A percentile compares a stretch with the other conserved stretches of the same genome.
phyloP scores from a whole-genome alignment of 2,797 vertebrate genomes.

The Characodon lateralis region DNA sequence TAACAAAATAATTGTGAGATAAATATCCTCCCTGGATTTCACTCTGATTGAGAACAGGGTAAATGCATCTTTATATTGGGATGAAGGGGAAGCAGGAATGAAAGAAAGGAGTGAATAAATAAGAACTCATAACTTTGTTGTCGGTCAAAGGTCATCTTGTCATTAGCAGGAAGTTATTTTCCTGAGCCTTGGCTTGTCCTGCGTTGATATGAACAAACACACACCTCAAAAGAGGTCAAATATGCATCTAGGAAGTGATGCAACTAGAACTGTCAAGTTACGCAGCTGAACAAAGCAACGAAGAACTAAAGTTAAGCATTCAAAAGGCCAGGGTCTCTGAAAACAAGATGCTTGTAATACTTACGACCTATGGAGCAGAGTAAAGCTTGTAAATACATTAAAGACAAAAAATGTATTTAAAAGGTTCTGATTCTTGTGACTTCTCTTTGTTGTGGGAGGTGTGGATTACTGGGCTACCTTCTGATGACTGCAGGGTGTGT shows the following conservation, averaged over 20 bases:
- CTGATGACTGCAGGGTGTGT: background rate
- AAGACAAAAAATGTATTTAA: slow-evolving; percentile 83
- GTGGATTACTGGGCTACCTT: background rate
- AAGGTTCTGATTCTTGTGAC: slow-evolving; percentile 52
- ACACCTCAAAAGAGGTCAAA: slow-evolving; percentile 59
- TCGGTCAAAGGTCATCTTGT: slow-evolving; percentile 70
- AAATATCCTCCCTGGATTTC: slow-evolving; percentile 86
- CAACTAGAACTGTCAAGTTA: slow-evolving; percentile 59
- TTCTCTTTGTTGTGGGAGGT: slow-evolving; percentile 38
- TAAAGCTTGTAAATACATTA: slow-evolving; percentile 99
- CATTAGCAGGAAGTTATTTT: slow-evolving; percentile 61
- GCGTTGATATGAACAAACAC: slow-evolving; percentile 67
- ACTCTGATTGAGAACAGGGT: slow-evolving; percentile 83
- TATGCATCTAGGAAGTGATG: slow-evolving; percentile 68
- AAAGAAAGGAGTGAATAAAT: slow-evolving; percentile 48
- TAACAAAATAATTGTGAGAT: slow-evolving; percentile 86
- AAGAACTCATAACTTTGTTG: slow-evolving; percentile 64
- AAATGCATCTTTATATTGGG: slow-evolving; percentile 72
- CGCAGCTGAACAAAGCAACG: slow-evolving; percentile 69
- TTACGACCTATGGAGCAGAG: slow-evolving; percentile 90
- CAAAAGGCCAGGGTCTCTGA: slow-evolving; percentile 79
- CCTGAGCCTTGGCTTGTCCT: slow-evolving; percentile 74
- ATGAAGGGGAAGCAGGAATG: slow-evolving; percentile 73
- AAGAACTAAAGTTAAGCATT: slow-evolving; percentile 75
- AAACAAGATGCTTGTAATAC: slow-evolving; percentile 88